Evolutionary conservation across 2,113 vertebrate genomes (phyloP), one percentile per base, ranked within the genome.

Genomic region (Indicator maculatus): DNA sequence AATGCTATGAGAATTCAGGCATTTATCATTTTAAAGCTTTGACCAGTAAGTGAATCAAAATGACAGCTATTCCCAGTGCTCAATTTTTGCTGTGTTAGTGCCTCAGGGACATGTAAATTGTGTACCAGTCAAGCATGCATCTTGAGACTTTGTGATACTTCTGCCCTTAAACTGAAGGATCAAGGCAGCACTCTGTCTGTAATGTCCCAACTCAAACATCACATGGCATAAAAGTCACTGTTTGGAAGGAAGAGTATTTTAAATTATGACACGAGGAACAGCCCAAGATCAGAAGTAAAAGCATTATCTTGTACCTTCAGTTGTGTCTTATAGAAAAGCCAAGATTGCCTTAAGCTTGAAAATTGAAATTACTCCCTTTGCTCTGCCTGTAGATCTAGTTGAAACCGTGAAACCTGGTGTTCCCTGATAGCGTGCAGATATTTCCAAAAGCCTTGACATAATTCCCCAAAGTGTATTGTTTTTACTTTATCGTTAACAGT

Each of bases 401-500:
- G 83, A 82, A 50, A 28, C 67, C 70, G 18, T 76, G 38, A 52
- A 90, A 64, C 33, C 23, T 79, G 44, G 5, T 2, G 0, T 65
- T 89, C 90, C 93, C 63, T 66, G 50, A 78, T 52, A 92, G 70
- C 45, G 52, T 69, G 21, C 18, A 93, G 70, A 3, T 86, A 78
- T 70, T 89, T 89, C 72, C 55, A 84, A 84, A 93, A 82, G 63
- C 67, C 64, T 87, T 93, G 71, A 92, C 89, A 79, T 91, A 0
- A 74, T 77, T 84, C 64, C 59, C 67, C 38, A 27, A 63, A 53
- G n/a, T 52, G 6, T 82, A 64, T 80, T 94, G 60, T 31, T 93
- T 93, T 90, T 61, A 41, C 39, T 90, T 94, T 94, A 92, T 94
- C 93, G 91, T 59, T 59, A 85, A 24, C 39, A 94, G 39, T 90